Percentiles rank a stretch among this genome's conserved stretches.
Conservation (phyloP, 2,797 vertebrate genomes). For the Phataginus tetradactyla region DNA sequence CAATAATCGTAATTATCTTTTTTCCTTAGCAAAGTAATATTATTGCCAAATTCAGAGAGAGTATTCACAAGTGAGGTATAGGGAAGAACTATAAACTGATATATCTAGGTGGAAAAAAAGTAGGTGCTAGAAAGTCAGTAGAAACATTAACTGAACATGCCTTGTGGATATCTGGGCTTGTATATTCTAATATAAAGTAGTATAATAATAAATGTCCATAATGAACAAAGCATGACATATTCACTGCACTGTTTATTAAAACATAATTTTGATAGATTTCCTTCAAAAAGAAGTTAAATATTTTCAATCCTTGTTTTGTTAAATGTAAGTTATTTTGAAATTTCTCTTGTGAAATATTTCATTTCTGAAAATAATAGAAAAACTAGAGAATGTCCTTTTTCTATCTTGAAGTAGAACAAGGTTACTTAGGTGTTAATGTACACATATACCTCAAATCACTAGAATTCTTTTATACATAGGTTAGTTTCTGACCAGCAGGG, state of each 20-base stretch:
- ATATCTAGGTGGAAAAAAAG: neutral
- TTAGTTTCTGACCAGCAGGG: neutral
- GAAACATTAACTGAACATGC: neutral
- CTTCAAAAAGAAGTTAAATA: neutral
- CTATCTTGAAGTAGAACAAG: neutral
- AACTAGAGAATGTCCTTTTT: neutral
- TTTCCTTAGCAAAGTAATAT: neutral
- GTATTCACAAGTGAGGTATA: neutral
- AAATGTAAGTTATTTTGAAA: neutral
- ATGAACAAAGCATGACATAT: neutral
- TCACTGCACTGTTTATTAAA: neutral
- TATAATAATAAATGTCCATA: neutral
- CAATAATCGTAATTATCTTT: neutral
- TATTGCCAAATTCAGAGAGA: neutral
- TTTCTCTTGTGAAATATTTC: neutral
- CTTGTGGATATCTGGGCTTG: neutral
- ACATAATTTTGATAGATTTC: neutral
- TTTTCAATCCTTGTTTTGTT: neutral
- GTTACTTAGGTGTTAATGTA: neutral
- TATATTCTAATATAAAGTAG: neutral
- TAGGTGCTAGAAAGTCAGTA: neutral
- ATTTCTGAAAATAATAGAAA: neutral
- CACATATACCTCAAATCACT: neutral
- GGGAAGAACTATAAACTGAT: neutral
- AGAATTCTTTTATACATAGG: neutral